These are phyloP conservation scores for Chrysopa pallens DNA, from an alignment of 1,140 invertebrate genomes.

Conservation along the genomic window DNA sequence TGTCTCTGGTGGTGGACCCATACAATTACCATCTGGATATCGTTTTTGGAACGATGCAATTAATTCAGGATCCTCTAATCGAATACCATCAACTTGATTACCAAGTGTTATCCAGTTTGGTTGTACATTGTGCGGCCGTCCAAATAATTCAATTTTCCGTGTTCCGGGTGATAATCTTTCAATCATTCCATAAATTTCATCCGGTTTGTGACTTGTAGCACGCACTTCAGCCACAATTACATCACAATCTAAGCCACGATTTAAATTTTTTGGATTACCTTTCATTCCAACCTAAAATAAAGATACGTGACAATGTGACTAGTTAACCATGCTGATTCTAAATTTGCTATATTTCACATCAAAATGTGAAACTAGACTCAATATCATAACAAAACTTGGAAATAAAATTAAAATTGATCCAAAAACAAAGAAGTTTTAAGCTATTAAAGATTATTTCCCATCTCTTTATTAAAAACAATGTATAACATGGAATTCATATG, in stretches of 20 bases:
- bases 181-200: conserved; percentile 93
- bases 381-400: too few relatives aligned
- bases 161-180: conserved; percentile 78
- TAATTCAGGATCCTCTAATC: conserved; percentile 81
- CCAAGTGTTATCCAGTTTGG: conserved; percentile 96
- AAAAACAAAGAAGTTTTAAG: too few relatives aligned
- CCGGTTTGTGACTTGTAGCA: conserved; percentile 94
- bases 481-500: too few relatives aligned
- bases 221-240: conserved; percentile 96
- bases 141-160: conserved; percentile 94
- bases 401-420: too few relatives aligned
- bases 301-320: conserved; percentile 1
- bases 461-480: conserved; percentile 1
- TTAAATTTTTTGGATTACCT: conserved; percentile 78
- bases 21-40: conserved; percentile 87
- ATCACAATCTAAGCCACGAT: conserved; percentile 89
- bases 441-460: too few relatives aligned
- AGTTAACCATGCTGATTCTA: not conserved
- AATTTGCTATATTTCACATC: too few relatives aligned
- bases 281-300: conserved; percentile 65
- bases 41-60: conserved; percentile 75
- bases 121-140: conserved; percentile 92
- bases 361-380: not conserved
- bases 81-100: conserved; percentile 89
- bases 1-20: conserved; percentile 32